phyloP scores from a whole-genome alignment of 1,140 invertebrate species.

The Drosophila nebulosa region DNA sequence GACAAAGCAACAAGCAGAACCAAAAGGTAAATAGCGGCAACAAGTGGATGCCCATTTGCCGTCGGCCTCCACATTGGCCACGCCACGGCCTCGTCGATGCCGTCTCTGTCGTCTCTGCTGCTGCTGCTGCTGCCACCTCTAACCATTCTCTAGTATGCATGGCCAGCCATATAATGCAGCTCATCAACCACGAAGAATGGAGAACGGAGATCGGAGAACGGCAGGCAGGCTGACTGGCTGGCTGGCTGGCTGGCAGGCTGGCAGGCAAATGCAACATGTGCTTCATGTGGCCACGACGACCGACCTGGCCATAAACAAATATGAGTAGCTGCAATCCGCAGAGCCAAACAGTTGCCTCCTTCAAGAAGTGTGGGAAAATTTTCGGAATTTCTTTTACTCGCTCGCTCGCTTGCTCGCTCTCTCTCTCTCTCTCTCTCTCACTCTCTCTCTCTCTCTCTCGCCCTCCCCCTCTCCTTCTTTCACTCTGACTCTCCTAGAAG shows the following conservation, averaged over 20 bases:
- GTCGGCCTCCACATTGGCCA: conserved; percentile 42
- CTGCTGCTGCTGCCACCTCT: conserved; percentile 9
- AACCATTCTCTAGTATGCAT: conserved; percentile 45
- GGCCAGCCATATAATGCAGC: conserved; percentile 72
- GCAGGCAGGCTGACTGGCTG: conserved; percentile 16
- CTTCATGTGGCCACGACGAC: conserved; percentile 36
- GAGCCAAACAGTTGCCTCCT: conserved; percentile 23
- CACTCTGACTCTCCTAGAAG: not conserved
- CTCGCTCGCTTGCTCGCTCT: conserved; percentile 19
- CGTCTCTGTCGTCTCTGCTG: conserved; percentile 29
- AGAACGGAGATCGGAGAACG: not conserved
- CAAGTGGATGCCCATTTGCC: conserved; percentile 65
- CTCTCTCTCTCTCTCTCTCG: not conserved
- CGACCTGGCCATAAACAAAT: conserved; percentile 71
- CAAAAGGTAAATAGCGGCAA: conserved; percentile 75
- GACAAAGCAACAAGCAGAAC: conserved; percentile 54
- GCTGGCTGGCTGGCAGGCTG: not conserved
- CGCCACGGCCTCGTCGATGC: conserved; percentile 47
- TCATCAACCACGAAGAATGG: conserved; percentile 59
- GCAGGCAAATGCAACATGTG: conserved; percentile 73
- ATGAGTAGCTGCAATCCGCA: conserved; percentile 63
- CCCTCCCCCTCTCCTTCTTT: not conserved
- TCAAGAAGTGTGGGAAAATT: conserved; percentile 75
- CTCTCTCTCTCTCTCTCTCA: not conserved
- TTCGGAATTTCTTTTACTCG: conserved; percentile 71